Conservation (phyloP, 2,888 invertebrate genomes). For the Melinopterus prodromus region DNA sequence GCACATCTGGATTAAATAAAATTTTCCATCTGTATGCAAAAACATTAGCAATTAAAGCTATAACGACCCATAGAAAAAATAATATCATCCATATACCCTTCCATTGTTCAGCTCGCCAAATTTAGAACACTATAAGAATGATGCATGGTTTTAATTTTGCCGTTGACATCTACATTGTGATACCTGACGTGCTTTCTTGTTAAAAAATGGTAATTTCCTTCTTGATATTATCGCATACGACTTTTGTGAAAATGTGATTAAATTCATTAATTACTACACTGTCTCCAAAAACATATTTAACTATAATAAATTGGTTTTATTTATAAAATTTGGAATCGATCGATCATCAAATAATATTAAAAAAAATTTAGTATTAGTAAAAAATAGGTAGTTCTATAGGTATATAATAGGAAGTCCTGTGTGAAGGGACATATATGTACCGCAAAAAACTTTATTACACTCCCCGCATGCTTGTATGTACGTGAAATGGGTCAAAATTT, state of each 20-base stretch:
- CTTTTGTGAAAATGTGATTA: neutral
- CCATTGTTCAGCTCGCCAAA: neutral
- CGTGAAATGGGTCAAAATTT: no score
- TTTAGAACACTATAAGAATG: slow-evolving; percentile 4
- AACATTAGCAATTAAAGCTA: neutral
- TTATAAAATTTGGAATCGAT: no score
- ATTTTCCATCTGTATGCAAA: neutral
- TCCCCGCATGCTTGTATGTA: no score
- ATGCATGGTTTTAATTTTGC: slow-evolving; percentile 4
- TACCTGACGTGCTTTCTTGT: neutral
- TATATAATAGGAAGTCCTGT: no score
- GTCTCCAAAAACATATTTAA: neutral
- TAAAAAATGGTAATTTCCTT: neutral
- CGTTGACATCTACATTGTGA: neutral
- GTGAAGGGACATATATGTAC: no score
- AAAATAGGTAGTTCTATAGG: no score
- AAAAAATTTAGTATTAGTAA: no score
- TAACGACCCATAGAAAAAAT: neutral
- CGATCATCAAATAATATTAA: no score
- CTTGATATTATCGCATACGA: neutral
- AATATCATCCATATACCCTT: neutral
- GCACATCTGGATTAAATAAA: no score
- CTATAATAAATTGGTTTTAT: neutral
- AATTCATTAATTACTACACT: neutral
- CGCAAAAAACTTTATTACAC: no score